phyloP scores from a whole-genome alignment of 1,140 invertebrate genomes.

The Fopius arisanus region DNA sequence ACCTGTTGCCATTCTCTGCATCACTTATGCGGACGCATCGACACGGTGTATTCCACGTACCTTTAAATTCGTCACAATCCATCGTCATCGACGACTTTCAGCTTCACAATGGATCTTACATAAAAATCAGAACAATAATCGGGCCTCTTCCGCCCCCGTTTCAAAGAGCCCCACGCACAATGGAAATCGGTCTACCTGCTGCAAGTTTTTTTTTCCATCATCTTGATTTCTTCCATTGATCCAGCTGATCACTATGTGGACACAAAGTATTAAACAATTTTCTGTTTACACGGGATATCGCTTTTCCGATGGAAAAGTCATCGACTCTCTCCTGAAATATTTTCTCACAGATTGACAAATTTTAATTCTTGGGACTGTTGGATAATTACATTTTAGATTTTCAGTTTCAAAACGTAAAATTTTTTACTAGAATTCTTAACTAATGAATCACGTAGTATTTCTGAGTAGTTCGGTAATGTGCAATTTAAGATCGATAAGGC shows the following conservation, averaged over 20 bases:
- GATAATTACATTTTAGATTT: too few species aligned
- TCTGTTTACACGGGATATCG: not conserved
- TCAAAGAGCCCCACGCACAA: not conserved
- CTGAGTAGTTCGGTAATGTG: too few species aligned
- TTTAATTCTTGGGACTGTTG: too few species aligned
- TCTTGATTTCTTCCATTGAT: not conserved
- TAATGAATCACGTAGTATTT: too few species aligned
- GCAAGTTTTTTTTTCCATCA: not conserved
- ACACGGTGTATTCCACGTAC: not conserved
- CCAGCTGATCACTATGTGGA: not conserved
- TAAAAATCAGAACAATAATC: not conserved
- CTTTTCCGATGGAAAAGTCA: not conserved
- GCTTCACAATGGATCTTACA: not conserved
- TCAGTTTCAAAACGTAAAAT: too few species aligned
- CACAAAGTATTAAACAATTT: not conserved
- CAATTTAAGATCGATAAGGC: too few species aligned
- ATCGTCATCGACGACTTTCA: not conserved
- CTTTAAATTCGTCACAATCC: not conserved
- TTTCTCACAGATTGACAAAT: too few species aligned
- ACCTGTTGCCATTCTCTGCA: slow-evolving; percentile 44
- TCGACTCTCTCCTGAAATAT: too few species aligned
- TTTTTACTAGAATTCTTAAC: too few species aligned
- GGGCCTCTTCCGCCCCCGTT: not conserved
- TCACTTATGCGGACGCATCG: slow-evolving; percentile 41
- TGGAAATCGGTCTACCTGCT: not conserved